phyloP scores from a whole-genome alignment of 1,140 invertebrate species.

The Caenorhabditis tropicalis region DNA sequence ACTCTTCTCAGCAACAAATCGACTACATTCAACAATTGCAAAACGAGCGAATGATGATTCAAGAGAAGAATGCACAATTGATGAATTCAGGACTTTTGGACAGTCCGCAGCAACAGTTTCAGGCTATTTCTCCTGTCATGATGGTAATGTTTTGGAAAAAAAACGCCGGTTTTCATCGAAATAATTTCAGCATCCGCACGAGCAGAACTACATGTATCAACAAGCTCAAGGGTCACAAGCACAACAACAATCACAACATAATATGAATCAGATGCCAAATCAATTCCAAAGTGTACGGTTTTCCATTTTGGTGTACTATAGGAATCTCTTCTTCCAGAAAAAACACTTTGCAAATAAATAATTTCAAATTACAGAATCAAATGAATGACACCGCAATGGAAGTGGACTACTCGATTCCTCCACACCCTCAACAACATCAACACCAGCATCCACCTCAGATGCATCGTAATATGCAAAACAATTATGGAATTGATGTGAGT shows the following conservation, averaged over 20 bases:
- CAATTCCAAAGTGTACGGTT: constrained; percentile 4
- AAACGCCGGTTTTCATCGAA: neutral
- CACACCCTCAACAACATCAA: neutral
- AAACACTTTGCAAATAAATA: neutral
- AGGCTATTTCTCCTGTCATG: constrained; percentile 6
- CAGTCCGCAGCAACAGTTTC: neutral
- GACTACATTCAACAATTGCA: constrained; percentile 35
- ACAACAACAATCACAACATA: neutral
- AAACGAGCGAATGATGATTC: constrained; percentile 26
- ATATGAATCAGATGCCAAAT: neutral
- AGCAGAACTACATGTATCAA: constrained; percentile 1
- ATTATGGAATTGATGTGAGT: constrained; percentile 3
- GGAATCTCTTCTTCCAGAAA: neutral
- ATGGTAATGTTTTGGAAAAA: neutral
- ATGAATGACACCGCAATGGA: constrained; percentile 14
- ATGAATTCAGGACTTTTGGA: constrained; percentile 15
- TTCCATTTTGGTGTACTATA: neutral
- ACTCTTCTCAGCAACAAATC: constrained; percentile 41
- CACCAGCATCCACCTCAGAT: constrained; percentile 20
- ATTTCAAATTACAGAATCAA: constrained; percentile 22
- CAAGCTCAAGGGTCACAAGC: neutral
- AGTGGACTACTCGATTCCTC: neutral
- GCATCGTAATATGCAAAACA: constrained; percentile 13
- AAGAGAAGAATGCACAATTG: constrained; percentile 38
- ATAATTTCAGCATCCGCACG: neutral